phyloP scores from a whole-genome alignment of 2,888 invertebrate genomes.

The Callimorpha dominula region DNA sequence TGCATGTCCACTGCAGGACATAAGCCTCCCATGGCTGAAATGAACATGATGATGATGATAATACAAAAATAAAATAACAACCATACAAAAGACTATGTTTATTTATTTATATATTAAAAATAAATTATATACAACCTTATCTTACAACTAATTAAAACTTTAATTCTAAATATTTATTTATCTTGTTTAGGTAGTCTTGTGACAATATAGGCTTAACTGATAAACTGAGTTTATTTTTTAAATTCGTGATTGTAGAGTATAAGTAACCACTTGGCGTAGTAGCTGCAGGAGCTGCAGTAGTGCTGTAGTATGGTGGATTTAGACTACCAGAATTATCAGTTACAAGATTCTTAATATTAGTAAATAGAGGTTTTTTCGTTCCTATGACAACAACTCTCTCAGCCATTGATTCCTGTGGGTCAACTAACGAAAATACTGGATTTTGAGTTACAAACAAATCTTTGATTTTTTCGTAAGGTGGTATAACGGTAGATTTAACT shows the following conservation, averaged over 20 bases:
- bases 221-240: constrained; percentile 66
- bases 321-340: constrained; percentile 51
- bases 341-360: constrained; percentile 61
- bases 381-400: constrained; percentile 45
- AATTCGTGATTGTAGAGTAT: constrained; percentile 70
- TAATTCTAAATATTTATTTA: constrained; percentile 78
- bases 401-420: neutral
- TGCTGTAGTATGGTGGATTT: constrained; percentile 16
- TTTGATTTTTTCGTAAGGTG: constrained; percentile 66
- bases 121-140: constrained; percentile 25
- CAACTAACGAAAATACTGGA: neutral
- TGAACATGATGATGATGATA: no score
- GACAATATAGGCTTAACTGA: constrained; percentile 69
- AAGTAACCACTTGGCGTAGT: constrained; percentile 66
- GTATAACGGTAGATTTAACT: constrained; percentile 54
- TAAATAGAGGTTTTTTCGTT: constrained; percentile 63
- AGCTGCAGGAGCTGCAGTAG: constrained; percentile 39
- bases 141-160: constrained; percentile 43
- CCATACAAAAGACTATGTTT: neutral
- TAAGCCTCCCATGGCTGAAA: no score
- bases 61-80: neutral
- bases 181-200: constrained; percentile 71
- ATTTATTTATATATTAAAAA: constrained; percentile 4
- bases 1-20: no score
- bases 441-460: constrained; percentile 56